Evolutionary conservation across 2,113 vertebrate species (phyloP).

Genomic region (Coregonus clupeaformis): DNA sequence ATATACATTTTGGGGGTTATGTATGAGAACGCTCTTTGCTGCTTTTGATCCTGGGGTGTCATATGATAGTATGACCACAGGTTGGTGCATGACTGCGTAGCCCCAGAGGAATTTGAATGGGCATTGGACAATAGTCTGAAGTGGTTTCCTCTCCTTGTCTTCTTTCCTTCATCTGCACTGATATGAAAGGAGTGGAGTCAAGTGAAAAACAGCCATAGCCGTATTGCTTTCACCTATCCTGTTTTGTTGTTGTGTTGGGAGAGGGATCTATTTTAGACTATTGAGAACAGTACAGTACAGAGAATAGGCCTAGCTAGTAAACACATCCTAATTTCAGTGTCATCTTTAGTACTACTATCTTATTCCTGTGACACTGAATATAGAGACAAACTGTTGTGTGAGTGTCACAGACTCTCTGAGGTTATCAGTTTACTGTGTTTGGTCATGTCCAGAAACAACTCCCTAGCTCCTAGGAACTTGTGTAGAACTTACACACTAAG

Average conservation of each 20-base stretch:
- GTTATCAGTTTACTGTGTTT: not conserved
- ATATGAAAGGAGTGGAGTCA: too few relatives aligned
- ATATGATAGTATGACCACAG: constrained; percentile 30
- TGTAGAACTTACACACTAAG: too few relatives aligned
- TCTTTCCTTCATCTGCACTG: too few relatives aligned
- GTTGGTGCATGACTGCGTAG: constrained; percentile 57
- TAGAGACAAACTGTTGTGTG: not conserved
- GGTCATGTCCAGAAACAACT: too few relatives aligned
- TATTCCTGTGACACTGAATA: too few relatives aligned
- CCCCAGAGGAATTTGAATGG: not conserved
- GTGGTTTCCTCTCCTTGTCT: not conserved
- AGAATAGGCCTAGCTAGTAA: too few relatives aligned
- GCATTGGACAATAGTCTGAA: not conserved
- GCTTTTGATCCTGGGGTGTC: constrained; percentile 48
- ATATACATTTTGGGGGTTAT: constrained; percentile 34
- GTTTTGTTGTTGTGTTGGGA: not conserved
- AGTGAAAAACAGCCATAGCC: too few relatives aligned
- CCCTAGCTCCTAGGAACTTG: too few relatives aligned
- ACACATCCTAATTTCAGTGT: too few relatives aligned
- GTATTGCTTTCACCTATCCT: too few relatives aligned
- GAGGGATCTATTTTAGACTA: constrained; percentile 48
- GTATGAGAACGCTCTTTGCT: constrained; percentile 54
- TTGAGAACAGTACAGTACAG: too few relatives aligned
- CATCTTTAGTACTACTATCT: too few relatives aligned
- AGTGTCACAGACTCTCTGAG: not conserved